Percentiles rank a stretch among this genome's conserved stretches.
phyloP scores from a whole-genome alignment of 2,113 vertebrate species.

The Haemorhous mexicanus region DNA sequence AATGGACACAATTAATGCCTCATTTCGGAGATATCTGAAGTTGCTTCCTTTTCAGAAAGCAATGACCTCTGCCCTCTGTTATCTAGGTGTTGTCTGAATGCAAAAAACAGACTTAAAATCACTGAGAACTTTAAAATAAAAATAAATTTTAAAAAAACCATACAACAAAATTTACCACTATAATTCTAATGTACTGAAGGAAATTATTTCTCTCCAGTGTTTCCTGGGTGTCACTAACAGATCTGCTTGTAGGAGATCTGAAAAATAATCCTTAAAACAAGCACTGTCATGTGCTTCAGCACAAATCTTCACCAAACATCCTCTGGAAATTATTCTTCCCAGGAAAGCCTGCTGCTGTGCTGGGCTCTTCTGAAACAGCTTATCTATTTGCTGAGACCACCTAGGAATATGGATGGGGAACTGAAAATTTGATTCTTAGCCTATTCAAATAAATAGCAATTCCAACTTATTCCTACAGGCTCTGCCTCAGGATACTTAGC shows the following conservation, averaged over 20 bases:
- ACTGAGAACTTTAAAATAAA: background rate
- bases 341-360: background rate
- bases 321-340: background rate
- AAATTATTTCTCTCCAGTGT: background rate
- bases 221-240: background rate
- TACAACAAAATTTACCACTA: background rate
- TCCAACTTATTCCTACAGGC: background rate
- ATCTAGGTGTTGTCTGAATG: background rate
- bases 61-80: background rate
- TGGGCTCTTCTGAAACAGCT: background rate
- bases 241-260: background rate
- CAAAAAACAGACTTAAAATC: background rate
- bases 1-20: background rate
- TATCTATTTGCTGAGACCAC: background rate
- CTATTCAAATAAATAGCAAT: constrained; percentile 13
- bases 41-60: background rate
- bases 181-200: background rate
- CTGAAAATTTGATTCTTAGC: background rate
- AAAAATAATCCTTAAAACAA: background rate
- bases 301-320: background rate
- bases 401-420: background rate
- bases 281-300: background rate
- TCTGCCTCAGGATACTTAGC: background rate
- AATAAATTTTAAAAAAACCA: too few relatives aligned
- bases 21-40: background rate